Base-by-base conservation (phyloP, 1,140 invertebrate genomes). In the Eriocheir sinensis region DNA sequence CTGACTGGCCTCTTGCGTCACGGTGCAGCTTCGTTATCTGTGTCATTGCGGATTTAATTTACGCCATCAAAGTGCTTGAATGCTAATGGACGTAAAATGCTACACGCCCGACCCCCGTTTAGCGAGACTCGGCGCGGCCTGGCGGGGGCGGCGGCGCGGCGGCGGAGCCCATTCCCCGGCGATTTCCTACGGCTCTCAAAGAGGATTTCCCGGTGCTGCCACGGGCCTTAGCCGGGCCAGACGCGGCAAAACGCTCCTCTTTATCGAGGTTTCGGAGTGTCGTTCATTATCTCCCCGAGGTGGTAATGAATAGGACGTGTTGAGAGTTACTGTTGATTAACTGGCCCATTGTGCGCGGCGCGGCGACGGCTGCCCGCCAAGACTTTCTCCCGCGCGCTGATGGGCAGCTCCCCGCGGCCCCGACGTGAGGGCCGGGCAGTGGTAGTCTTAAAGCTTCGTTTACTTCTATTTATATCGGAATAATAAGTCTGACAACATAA, bases 301-400 rank as follows among this genome's bases (percentile, higher is more conserved):
- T 34, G 91, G 81, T 92, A 83, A 92, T 92, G 81, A 81, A 92
- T 83, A 53, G 80, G 80, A 85, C 40, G 72, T 53, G 81, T 36
- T 85, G 91, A 83, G 81, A 92, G 91, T 92, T 92, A 92, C 91
- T 92, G 91, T 48, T 92, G 91, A 92, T 92, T 92, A 92, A 85
- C 91, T 48, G 91, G 83, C 91, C 91, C 44, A 85, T 92, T 92
- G 91, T 85, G 44, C 4, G 44, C 89, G n/a, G 60, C 60, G 60
- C 27, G 60, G 27, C 60, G 21, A n/a, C 17, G 60, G 60, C 60
- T n/a, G 60, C 27, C n/a, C 21, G 60, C 21, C 60, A 72, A n/a
- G 21, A 72, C 60, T 72, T 72, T 72, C 60, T 72, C 60, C 48
- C n/a, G 27, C 12, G 60, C 60, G n/a, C 21, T 72, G 60, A 72